Conservation (phyloP, 92 coral and sea anemone species). For the Metridium senile region DNA sequence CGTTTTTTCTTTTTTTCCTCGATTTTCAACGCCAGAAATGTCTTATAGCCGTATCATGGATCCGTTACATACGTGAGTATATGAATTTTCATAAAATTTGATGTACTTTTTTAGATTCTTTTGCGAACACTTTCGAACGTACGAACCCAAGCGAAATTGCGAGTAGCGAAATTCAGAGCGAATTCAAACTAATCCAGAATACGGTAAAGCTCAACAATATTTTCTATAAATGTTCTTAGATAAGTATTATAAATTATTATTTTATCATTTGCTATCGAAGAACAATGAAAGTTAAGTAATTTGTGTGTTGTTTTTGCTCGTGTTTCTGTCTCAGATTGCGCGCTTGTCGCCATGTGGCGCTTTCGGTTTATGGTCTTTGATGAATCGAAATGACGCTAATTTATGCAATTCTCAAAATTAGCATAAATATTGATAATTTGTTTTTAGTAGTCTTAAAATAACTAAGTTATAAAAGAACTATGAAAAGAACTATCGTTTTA, state of each 20-base stretch:
- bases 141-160: slow-evolving; percentile 26
- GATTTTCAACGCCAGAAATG: slow-evolving; percentile 2
- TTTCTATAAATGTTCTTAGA: not conserved
- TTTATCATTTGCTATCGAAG: not conserved
- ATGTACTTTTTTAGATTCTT: not conserved
- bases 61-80: slow-evolving; percentile 14
- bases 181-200: slow-evolving; percentile 8
- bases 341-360: not conserved
- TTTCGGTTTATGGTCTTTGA: not conserved
- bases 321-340: not conserved
- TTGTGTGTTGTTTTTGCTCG: not conserved
- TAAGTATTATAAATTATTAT: not conserved
- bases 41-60: slow-evolving; percentile 20
- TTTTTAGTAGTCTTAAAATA: too few relatives aligned
- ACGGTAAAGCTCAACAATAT: not conserved
- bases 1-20: not conserved
- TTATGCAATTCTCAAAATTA: not conserved
- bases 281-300: not conserved
- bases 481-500: not conserved
- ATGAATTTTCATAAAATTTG: not conserved
- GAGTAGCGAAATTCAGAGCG: slow-evolving; percentile 12
- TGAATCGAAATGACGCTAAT: not conserved
- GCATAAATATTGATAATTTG: not conserved
- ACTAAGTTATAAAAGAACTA: not conserved
- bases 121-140: slow-evolving; percentile 19